Evolutionary conservation across 1,140 invertebrate genomes (phyloP), one percentile per base, ranked within the genome.

Genomic region (Mizuhopecten yessoensis): DNA sequence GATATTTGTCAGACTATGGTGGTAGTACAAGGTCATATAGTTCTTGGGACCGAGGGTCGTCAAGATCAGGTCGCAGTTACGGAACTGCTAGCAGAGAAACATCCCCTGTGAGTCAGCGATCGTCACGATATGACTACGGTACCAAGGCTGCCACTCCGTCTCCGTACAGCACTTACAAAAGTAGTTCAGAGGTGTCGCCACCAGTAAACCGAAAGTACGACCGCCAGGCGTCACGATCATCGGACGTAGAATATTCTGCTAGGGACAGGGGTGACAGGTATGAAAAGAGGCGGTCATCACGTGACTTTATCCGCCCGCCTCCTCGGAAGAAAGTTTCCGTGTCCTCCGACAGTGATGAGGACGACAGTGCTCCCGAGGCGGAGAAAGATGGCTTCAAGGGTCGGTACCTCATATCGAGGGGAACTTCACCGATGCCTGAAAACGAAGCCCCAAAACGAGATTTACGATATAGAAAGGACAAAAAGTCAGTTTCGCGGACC

Each of bases 1-100:
- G 96, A 33, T 96, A 96, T 92, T 94, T 96, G 90, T 96, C 96
- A 13, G 96, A 96, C 91, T 95, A 95, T 92, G 95, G 95, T 11
- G 95, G 95, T 0, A 95, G 96, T 86, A 95, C 92, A 86, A 92
- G 93, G 11, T 94, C 94, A 5, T 96, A 95, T 90, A 93, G 94
- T 33, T 96, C 95, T 0, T 95, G 93, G 93, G 95, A 96, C 86
- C 90, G 94, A 57, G 91, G 91, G 34, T 95, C 95, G 5, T 93
- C 94, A 34, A 90, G 94, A n/a, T 95, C 95, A 33, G 95, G 94
- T 39, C 91, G 94, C 15, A 93, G 94, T 36, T 95, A 95, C 90
- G 95, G 95, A n/a, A 93, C 86, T 7, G 93, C 94, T 9, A 95
- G 94, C 86, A 90, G 96, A 1, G 96, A 96, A 89, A 94, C 93